Evolutionary conservation across 1,140 invertebrate species (phyloP).

Genomic region (Delia radicum): DNA sequence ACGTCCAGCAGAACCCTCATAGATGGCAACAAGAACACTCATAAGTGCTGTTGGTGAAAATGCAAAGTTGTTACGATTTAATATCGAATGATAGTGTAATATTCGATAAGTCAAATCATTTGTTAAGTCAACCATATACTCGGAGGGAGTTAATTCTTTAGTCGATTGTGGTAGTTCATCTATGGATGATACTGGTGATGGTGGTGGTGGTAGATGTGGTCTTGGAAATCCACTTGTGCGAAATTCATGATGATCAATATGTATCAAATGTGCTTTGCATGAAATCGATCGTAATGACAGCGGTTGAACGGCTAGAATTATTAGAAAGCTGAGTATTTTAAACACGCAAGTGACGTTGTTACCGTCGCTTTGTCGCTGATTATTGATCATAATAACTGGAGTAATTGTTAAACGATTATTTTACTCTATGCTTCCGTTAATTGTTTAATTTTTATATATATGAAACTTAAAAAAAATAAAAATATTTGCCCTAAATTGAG

Average conservation of each 20-base stretch:
- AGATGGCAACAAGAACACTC: conserved; percentile 74
- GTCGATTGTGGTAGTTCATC: conserved; percentile 26
- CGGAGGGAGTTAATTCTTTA: conserved; percentile 59
- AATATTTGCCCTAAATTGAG: no score
- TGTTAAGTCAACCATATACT: conserved; percentile 76
- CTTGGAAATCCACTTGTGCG: conserved; percentile 43
- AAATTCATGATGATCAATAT: conserved; percentile 51
- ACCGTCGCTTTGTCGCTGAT: neutral
- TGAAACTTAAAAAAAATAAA: neutral
- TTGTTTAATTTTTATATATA: neutral
- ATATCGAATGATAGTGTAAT: conserved; percentile 66
- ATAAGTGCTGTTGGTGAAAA: conserved; percentile 78
- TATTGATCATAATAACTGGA: neutral
- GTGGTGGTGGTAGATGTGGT: conserved; percentile 35
- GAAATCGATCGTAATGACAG: neutral
- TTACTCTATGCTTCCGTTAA: conserved; percentile 6
- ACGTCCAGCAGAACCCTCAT: conserved; percentile 71
- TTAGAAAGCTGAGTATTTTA: neutral
- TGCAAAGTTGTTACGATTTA: conserved; percentile 77
- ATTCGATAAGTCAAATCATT: conserved; percentile 72
- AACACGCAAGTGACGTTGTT: neutral
- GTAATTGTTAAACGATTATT: conserved; percentile 10
- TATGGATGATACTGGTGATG: conserved; percentile 7
- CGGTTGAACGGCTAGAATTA: neutral
- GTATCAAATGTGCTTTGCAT: conserved; percentile 42